These are phyloP conservation scores for Rhipidura dahli DNA, from an alignment of 2,113 vertebrate species.

Conservation along the genomic window DNA sequence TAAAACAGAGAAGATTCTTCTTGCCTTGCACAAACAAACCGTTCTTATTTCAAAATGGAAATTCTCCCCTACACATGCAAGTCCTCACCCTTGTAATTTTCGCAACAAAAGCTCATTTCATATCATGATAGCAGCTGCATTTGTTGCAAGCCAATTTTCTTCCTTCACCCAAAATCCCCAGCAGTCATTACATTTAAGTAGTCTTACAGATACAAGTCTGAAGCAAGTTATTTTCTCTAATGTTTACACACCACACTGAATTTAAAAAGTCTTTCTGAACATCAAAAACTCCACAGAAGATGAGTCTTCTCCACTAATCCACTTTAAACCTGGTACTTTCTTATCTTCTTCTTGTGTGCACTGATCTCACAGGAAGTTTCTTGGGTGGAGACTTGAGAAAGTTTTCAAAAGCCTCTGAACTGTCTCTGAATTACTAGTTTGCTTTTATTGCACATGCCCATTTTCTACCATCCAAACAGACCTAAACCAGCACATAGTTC, in stretches of 20 bases:
- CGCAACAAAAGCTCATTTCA: background rate
- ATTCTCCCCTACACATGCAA: background rate
- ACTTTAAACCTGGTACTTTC: background rate
- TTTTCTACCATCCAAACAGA: background rate
- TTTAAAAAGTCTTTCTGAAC: background rate
- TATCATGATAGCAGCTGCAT: background rate
- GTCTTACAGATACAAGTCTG: background rate
- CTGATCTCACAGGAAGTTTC: slow-evolving; percentile 17
- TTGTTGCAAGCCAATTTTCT: background rate
- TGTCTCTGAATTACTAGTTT: background rate
- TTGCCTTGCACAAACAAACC: background rate
- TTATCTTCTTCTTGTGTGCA: background rate
- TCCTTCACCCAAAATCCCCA: background rate
- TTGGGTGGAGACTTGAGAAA: slow-evolving; percentile 12
- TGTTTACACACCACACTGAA: background rate
- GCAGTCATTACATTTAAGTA: background rate
- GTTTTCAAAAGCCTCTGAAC: background rate
- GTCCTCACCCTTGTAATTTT: background rate
- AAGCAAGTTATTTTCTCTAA: background rate
- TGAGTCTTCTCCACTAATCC: background rate
- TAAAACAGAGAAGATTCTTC: background rate
- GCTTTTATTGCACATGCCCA: background rate
- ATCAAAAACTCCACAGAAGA: background rate
- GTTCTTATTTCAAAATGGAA: background rate
- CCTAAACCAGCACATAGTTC: background rate